Evolutionary conservation across 2,797 vertebrate genomes (phyloP).

Genomic region (Acestrorhynchus altus): DNA sequence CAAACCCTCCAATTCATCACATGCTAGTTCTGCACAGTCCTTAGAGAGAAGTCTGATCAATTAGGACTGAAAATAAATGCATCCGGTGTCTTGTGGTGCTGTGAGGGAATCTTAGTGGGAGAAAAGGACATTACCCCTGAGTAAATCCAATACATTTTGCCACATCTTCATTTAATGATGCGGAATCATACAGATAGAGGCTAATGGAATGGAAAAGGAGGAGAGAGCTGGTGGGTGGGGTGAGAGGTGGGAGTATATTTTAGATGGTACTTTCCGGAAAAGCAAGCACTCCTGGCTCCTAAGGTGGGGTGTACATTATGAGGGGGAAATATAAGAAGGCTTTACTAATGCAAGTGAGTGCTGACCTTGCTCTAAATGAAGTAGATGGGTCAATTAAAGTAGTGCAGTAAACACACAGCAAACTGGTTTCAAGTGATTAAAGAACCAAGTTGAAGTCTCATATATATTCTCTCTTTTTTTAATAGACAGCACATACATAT

Average conservation of each 20-base stretch:
- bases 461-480: neutral
- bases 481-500: neutral
- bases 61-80: slow-evolving; percentile 66
- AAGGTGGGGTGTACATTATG: slow-evolving; percentile 42
- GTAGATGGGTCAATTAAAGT: slow-evolving; percentile 68
- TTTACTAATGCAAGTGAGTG: slow-evolving; percentile 65
- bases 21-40: slow-evolving; percentile 30
- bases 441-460: slow-evolving; percentile 60
- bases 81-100: slow-evolving; percentile 56
- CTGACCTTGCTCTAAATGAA: slow-evolving; percentile 70
- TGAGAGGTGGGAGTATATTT: slow-evolving; percentile 32
- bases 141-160: slow-evolving; percentile 78
- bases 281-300: slow-evolving; percentile 60
- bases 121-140: slow-evolving; percentile 59
- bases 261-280: slow-evolving; percentile 57
- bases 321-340: slow-evolving; percentile 66
- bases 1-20: slow-evolving; percentile 47
- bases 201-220: slow-evolving; percentile 73
- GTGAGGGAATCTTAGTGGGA: slow-evolving; percentile 54
- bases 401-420: slow-evolving; percentile 68
- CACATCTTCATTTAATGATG: slow-evolving; percentile 77
- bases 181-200: slow-evolving; percentile 73
- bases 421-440: slow-evolving; percentile 69
- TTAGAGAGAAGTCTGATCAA: slow-evolving; percentile 66
- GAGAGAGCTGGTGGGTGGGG: slow-evolving; percentile 39